Evolutionary conservation across 2,797 vertebrate genomes (phyloP).

Genomic region (Petrocephalus sullivani): DNA sequence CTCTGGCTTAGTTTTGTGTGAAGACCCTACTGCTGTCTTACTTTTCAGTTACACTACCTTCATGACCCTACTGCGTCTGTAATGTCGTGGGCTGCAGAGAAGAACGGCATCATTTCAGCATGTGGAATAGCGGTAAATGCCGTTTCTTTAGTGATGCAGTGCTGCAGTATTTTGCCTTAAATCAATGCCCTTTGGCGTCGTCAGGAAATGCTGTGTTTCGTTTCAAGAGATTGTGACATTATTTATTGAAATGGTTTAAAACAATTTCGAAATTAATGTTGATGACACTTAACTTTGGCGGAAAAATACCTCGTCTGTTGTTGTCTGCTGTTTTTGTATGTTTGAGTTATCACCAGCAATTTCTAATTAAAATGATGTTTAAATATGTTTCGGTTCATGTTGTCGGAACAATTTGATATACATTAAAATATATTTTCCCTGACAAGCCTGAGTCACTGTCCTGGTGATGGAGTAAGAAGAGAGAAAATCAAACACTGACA

Average conservation of each 20-base stretch:
- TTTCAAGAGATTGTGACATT: constrained; percentile 6
- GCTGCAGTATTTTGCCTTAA: background rate
- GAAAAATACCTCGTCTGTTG: background rate
- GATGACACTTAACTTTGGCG: background rate
- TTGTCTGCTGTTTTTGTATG: background rate
- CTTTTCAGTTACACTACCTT: background rate
- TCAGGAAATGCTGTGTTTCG: background rate
- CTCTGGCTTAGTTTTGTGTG: background rate
- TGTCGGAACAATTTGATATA: background rate
- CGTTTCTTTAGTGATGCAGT: constrained; percentile 41
- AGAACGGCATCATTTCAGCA: constrained; percentile 35
- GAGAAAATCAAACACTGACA: constrained; percentile 28
- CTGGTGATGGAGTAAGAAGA: background rate
- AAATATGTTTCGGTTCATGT: constrained; percentile 19
- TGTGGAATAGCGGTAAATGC: constrained; percentile 30
- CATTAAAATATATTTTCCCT: background rate
- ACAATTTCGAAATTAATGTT: background rate
- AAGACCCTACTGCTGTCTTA: background rate
- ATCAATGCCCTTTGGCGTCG: background rate
- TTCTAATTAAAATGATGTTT: constrained; percentile 2
- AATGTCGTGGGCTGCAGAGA: constrained; percentile 19
- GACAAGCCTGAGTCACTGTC: background rate
- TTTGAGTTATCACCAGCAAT: constrained; percentile 19
- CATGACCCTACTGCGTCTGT: background rate
- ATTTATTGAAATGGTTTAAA: constrained; percentile 16